Evolutionary conservation across 2,797 vertebrate genomes (phyloP).

Genomic region (Taenioides sp.): DNA sequence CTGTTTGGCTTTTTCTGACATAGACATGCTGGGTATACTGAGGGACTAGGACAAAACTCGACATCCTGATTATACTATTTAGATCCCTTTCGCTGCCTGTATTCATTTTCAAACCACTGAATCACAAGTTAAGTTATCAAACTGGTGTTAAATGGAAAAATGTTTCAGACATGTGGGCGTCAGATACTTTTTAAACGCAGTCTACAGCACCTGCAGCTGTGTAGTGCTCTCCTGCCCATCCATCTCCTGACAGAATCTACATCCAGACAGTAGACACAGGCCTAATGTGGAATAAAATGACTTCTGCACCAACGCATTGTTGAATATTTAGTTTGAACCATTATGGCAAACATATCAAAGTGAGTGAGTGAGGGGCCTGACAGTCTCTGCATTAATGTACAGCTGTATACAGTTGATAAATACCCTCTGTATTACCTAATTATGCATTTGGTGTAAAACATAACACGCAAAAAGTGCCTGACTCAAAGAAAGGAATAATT

Average conservation of each 20-base stretch:
- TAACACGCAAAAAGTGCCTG: background rate
- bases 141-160: background rate
- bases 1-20: no score
- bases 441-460: background rate
- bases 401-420: background rate
- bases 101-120: background rate
- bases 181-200: background rate
- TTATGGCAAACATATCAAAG: constrained; percentile 10
- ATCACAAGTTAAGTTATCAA: background rate
- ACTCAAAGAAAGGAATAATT: background rate
- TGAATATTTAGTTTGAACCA: constrained; percentile 22
- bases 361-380: background rate
- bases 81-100: background rate
- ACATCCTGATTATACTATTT: background rate
- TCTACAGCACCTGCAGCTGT: background rate
- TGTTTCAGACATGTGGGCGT: constrained; percentile 4
- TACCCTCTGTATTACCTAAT: background rate
- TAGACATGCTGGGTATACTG: no score
- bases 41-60: background rate
- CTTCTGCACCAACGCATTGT: constrained; percentile 14
- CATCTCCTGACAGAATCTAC: constrained; percentile 15
- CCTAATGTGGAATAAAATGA: constrained; percentile 14
- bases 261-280: constrained; percentile 15
- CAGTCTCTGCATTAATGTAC: background rate
- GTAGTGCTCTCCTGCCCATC: constrained; percentile 3